A percentile compares a stretch with the other conserved stretches of the same genome.
phyloP scores from a whole-genome alignment of 2,113 vertebrate genomes.

The Oophaga pumilio region DNA sequence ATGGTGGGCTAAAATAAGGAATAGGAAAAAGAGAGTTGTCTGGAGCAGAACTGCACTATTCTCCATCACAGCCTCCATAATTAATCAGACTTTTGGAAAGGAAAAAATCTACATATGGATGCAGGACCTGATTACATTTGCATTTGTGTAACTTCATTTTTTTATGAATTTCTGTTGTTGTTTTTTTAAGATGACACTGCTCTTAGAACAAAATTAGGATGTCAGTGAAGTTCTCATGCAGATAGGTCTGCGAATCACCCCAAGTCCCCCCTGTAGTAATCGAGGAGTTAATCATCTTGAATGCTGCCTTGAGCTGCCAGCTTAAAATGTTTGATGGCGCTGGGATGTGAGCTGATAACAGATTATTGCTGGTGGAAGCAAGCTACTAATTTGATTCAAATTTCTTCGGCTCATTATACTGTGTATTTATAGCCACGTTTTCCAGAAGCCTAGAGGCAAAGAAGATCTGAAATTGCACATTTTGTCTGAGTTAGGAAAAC shows the following conservation, averaged over 20 bases:
- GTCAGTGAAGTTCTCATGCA: not conserved
- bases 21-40: not conserved
- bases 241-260: not conserved
- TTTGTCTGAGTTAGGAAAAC: conserved; percentile 58
- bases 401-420: conserved; percentile 54
- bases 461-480: conserved; percentile 54
- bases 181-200: not conserved
- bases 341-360: conserved; percentile 46
- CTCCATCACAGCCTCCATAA: not conserved
- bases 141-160: not conserved
- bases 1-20: not conserved
- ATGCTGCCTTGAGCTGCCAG: conserved; percentile 58
- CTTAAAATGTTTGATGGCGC: conserved; percentile 56
- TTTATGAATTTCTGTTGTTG: not conserved
- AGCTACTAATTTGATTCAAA: conserved; percentile 58
- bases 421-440: conserved; percentile 55
- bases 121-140: not conserved
- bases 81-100: not conserved
- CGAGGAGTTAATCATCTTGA: conserved; percentile 59
- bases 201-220: not conserved
- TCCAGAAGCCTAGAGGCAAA: conserved; percentile 49
- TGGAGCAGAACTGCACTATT: not conserved
- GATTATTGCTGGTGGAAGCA: conserved; percentile 53
- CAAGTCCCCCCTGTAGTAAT: not conserved
- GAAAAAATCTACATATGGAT: not conserved